Conservation (phyloP, 2,888 invertebrate species). For the Serripes groenlandicus region DNA sequence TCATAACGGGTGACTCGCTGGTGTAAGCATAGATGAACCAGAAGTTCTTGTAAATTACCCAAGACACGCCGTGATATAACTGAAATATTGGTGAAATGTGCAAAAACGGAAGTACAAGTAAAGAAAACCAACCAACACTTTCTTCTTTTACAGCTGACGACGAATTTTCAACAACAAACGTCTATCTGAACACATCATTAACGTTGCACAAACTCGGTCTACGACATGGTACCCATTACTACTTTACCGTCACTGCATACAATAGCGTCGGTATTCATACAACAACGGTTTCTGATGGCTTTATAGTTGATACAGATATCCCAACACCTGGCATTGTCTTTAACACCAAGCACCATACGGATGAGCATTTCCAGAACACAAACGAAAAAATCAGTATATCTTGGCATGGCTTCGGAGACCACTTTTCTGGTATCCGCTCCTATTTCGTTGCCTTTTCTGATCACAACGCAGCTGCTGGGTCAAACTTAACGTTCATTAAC, state of each 20-base stretch:
- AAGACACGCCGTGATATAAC: too few relatives aligned
- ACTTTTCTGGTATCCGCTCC: conserved; percentile 48
- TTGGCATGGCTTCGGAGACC: conserved; percentile 59
- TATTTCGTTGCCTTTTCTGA: conserved; percentile 23
- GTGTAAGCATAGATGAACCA: too few relatives aligned
- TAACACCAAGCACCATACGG: conserved; percentile 55
- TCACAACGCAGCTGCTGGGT: background rate
- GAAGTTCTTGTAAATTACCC: too few relatives aligned
- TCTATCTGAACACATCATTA: background rate
- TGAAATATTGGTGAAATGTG: too few relatives aligned
- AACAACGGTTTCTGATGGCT: conserved; percentile 32
- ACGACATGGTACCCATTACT: conserved; percentile 23
- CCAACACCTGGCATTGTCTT: conserved; percentile 68
- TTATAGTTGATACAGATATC: conserved; percentile 38
- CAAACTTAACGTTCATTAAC: background rate
- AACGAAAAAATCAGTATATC: conserved; percentile 32
- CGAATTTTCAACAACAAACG: background rate
- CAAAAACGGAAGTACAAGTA: too few relatives aligned
- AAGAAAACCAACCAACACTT: too few relatives aligned
- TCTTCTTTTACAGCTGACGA: background rate
- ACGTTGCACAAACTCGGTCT: background rate
- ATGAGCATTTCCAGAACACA: conserved; percentile 49
- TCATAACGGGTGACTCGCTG: too few relatives aligned
- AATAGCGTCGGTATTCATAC: conserved; percentile 39
- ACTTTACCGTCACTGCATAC: conserved; percentile 37